Evolutionary conservation across 2,113 vertebrate genomes (phyloP), one percentile per base, ranked within the genome.

Genomic region (Spermophilus dauricus): DNA sequence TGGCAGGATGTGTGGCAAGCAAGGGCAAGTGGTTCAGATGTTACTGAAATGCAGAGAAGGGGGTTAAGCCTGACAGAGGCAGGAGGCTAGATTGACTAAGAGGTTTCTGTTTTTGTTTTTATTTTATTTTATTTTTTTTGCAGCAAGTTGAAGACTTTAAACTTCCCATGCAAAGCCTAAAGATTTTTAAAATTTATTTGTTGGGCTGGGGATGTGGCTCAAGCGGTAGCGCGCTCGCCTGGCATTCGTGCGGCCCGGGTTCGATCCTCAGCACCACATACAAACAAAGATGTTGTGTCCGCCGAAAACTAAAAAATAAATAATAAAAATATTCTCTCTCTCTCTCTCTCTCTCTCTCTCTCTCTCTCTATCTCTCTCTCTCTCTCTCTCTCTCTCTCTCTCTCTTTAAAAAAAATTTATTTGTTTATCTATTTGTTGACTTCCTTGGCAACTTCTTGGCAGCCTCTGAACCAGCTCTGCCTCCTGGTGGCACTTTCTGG

Each of bases 391-490:
- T 39, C 39, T 39, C 39, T 39, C 39, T 39, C 39, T 39, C 39
- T 39, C 39, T 39, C 39, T 39, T 39, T 39, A 4, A 39, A 39
- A 39, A 39, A 39, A 39, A 39, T 4, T 87, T 75, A 5, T 4
- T 18, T 48, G 2, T 51, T 69, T 9, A 61, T 61, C 1, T 24
- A 12, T 11, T 45, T 37, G n/a, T 26, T 37, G 83, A 22, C 63
- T 83, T 93, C 76, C 37, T 86, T 75, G 81, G 69, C 53, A 75
- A 42, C 30, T 93, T 76, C 37, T 86, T 75, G 81, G 75, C 53
- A 69, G 56, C 24, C 37, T 51, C 1, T 32, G 45, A 89, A 56
- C n/a, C 32, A 37, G 22, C 11, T 91, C 30, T 90, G 53, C 51
- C 26, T 87, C 51, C 48, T 85, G 58, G 14, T 58, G 48, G 34